Base-by-base conservation (phyloP, 2,888 invertebrate genomes). In the Willowsia nigromaculata region DNA sequence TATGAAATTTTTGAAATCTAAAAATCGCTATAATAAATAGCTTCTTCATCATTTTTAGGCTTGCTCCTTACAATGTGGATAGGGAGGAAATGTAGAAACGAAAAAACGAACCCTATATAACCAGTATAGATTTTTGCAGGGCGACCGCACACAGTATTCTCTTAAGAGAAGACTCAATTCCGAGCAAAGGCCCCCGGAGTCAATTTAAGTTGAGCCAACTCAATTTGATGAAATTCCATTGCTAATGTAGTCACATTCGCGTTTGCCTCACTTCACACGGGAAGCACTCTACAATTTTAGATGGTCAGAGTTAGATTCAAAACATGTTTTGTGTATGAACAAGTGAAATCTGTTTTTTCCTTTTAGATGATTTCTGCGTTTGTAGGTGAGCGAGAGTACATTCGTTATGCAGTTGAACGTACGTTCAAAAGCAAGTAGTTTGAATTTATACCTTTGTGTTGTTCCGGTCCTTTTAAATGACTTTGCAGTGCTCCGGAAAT, bases 181-280 rank as follows among this genome's bases (percentile, higher is more conserved):
- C 65, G 85, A 50, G 68, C 68, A 89, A 80, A 89, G 78, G 78
- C 74, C 89, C 76, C 82, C 76, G 40, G 84, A 89, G 88, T 89
- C 88, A 83, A 83, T 88, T 88, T 88, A 83, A 88, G 47, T 82
- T 83, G 84, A 89, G 88, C 88, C 83, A 89, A 84, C 88, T 89
- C 88, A 84, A 80, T 89, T 84, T 84, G 78, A 76, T 83, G 68
- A 68, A 89, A 85, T 89, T 89, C 80, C 88, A 89, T 89, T 89
- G 76, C 88, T 85, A 89, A 89, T 89, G 80, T 83, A 82, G 82
- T 88, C 88, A 59, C 82, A 87, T 87, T 87, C 82, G 53, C 84
- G 76, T 85, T 47, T 76, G 76, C 59, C 76, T 76, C 76, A 76
- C 25, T 71, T 74, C 74, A 84, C 74, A 82, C 53, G 18, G 84